Base-by-base conservation (phyloP, 2,797 vertebrate species). In the Dendrocincla tyrannina region DNA sequence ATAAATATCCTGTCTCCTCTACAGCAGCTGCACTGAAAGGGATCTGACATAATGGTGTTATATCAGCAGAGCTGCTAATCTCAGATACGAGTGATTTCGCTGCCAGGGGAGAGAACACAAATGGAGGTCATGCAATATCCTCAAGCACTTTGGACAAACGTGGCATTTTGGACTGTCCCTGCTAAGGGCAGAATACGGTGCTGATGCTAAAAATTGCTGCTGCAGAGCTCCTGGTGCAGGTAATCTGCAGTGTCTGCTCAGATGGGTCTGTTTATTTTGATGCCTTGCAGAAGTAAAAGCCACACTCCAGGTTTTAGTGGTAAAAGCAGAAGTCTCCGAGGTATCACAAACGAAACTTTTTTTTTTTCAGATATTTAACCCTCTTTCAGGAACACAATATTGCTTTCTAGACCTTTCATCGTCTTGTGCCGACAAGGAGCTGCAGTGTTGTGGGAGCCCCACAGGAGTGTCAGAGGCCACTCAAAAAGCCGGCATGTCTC, bases 1-100 rank as follows among this genome's bases (percentile, higher is more conserved):
- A 88, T 92, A 92, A 92, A 96, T 89, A 91, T 55, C 76, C 79
- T 88, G 46, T 80, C 79, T 91, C 18, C 75, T 88, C 30, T 66
- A 52, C 72, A 81, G 75, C 80, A 83, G 87, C 91, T 88, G 81
- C 35, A 9, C 17, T 76, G 95, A 78, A 81, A 91, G 79, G 74
- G 58, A 73, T 88, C 85, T 94, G 91, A 69, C 50, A 60, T 89
- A 66, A 91, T 91, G 73, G 66, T 89, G 76, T 83, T 89, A 55
- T 33, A 83, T 77, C 87, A 93, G 74, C 73, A 91, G 25, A 84
- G 66, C 66, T 46, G 8, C 72, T 89, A 23, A 85, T 74, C 82
- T 95, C 72, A 88, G 82, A 78, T 47, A 50, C 25, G n/a, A 41
- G 75, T 59, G 73, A 78, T 94, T 72, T 50, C 58, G 28, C 44